A percentile compares a stretch with the other conserved stretches of the same genome.
Evolutionary conservation across 1,140 invertebrate species (phyloP).

Genomic region (Stenopsyche tienmushanensis): DNA sequence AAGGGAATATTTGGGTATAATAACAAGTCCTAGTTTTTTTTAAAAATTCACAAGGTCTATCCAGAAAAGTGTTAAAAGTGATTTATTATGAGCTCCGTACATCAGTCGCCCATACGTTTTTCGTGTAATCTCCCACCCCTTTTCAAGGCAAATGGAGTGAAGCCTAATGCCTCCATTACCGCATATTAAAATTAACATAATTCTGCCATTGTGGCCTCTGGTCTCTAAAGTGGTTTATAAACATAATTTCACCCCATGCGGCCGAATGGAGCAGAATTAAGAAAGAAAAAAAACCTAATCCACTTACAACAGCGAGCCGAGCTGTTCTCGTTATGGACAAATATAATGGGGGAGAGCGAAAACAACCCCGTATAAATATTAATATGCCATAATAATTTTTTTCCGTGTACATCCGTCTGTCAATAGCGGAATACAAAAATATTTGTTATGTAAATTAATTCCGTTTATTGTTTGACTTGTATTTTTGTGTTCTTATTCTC

Average conservation of each 20-base stretch:
- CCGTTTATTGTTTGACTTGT: slow-evolving; percentile 9
- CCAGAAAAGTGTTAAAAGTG: too few relatives aligned
- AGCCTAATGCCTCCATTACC: slow-evolving; percentile 27
- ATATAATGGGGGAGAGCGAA: background rate
- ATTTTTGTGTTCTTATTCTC: slow-evolving; percentile 15
- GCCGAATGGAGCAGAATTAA: slow-evolving; percentile 14
- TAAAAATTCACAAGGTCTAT: too few relatives aligned
- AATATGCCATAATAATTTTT: slow-evolving; percentile 22
- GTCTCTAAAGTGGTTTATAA: slow-evolving; percentile 31
- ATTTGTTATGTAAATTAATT: slow-evolving; percentile 24
- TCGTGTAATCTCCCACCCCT: background rate
- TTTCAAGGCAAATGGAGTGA: slow-evolving; percentile 1
- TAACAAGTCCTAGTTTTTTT: too few relatives aligned
- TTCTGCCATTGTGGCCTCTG: slow-evolving; percentile 24
- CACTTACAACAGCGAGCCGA: slow-evolving; percentile 16
- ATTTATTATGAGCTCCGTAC: background rate
- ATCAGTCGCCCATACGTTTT: background rate
- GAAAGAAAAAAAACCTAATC: slow-evolving; percentile 33
- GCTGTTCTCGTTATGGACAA: background rate
- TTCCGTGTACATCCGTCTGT: background rate
- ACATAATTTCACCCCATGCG: slow-evolving; percentile 23
- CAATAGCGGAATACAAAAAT: slow-evolving; percentile 22
- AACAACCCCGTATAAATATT: slow-evolving; percentile 23
- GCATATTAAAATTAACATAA: slow-evolving; percentile 36
- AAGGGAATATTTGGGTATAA: too few relatives aligned